Base-by-base conservation (phyloP, 2,113 vertebrate species). In the Pithys albifrons region DNA sequence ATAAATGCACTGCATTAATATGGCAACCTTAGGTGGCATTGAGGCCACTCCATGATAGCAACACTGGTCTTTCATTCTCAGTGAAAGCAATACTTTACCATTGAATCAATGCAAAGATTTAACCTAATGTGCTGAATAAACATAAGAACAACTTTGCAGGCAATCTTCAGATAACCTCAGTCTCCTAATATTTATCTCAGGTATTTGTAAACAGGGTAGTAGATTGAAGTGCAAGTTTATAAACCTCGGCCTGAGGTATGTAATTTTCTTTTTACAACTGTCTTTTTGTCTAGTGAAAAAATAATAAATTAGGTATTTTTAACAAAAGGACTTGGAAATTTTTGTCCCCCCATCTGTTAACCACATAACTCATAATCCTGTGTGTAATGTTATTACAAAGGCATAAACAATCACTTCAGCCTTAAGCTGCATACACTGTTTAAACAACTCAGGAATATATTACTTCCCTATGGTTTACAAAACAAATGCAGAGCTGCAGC, bases 311-410 rank as follows among this genome's bases (percentile, higher is more conserved):
- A 64, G 41, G 52, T 86, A 85, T 78, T 55, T 87, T 93, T 83
- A 74, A 92, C 19, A 46, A 57, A 72, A 76, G 18, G 58, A 57
- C 13, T 65, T 79, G 22, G n/a, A 95, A 95, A 94, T 88, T 48
- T 88, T 75, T 93, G 61, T 89, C 52, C 37, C 62, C 67, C 55
- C 46, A 54, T 95, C 75, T 93, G 49, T n/a, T 82, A 95, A 79
- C 57, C 58, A 79, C 49, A 85, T 93, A 77, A 52, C 22, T 92
- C 72, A 33, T 88, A 96, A 95, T 96, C 86, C 62, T 76, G 14
- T 55, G 61, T 54, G 28, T 89, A 91, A 82, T 75, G 66, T 75
- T 96, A 84, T 95, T 95, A 96, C 49, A 89, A 90, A 85, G 85
- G 37, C 39, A 48, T 77, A 74, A 90, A 93, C 59, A 80, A 77